Percentiles rank a stretch among this genome's conserved stretches.
phyloP scores from a whole-genome alignment of 2,113 vertebrate genomes.

The Dipodomys merriami region DNA sequence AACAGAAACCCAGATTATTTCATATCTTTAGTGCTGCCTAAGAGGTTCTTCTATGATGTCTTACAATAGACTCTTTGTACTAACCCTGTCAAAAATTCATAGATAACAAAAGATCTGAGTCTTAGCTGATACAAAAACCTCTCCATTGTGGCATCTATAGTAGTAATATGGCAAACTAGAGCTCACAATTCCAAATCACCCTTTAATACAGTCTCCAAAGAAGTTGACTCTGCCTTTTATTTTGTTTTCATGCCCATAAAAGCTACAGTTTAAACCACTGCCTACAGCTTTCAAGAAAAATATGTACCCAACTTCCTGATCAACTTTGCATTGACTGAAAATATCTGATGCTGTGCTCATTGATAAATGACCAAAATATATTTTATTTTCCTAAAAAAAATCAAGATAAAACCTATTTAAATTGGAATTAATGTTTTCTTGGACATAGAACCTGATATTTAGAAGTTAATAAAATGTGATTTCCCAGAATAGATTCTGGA shows the following conservation, averaged over 20 bases:
- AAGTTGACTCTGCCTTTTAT: background rate
- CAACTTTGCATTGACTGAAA: background rate
- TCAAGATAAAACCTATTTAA: background rate
- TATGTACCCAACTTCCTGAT: background rate
- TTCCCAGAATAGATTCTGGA: background rate
- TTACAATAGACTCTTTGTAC: conserved; percentile 4
- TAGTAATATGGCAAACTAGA: background rate
- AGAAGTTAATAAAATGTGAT: background rate
- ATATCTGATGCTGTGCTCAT: background rate
- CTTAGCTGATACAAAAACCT: background rate
- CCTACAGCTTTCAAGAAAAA: background rate
- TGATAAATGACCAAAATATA: background rate
- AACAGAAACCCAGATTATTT: background rate
- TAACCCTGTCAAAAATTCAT: conserved; percentile 6
- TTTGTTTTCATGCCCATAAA: background rate
- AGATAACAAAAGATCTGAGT: background rate
- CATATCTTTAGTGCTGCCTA: background rate
- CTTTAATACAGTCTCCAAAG: background rate
- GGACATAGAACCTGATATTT: background rate
- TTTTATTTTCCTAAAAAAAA: conserved; percentile 8
- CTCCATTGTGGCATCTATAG: background rate
- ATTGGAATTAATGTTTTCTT: conserved; percentile 38
- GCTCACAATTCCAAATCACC: background rate
- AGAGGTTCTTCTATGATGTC: background rate
- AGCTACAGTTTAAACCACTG: background rate